Evolutionary conservation across 2,888 invertebrate species (phyloP).

Genomic region (Drosophila ustulata): DNA sequence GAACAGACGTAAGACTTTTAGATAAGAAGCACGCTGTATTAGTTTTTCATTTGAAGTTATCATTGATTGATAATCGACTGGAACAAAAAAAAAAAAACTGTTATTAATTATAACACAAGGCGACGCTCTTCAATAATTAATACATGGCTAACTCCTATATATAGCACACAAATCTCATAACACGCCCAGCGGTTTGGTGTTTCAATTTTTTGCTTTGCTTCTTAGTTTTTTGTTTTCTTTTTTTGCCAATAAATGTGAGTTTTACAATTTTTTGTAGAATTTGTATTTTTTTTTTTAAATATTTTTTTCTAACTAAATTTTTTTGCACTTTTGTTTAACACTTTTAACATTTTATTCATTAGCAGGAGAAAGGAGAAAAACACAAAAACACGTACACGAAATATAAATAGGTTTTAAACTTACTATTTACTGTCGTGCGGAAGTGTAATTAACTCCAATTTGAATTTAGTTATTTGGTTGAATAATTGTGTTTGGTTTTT

Average conservation of each 20-base stretch:
- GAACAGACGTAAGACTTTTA: constrained; percentile 48
- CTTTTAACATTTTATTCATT: constrained; percentile 25
- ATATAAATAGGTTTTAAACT: constrained; percentile 17
- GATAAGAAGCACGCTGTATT: constrained; percentile 48
- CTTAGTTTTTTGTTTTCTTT: background rate
- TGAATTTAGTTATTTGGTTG: constrained; percentile 20
- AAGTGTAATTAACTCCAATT: constrained; percentile 34
- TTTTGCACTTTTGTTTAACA: constrained; percentile 30
- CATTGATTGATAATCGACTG: constrained; percentile 32
- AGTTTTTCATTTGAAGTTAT: constrained; percentile 19
- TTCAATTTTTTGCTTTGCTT: constrained; percentile 9
- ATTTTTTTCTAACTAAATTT: constrained; percentile 47
- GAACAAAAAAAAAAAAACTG: constrained; percentile 11
- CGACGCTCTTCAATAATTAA: constrained; percentile 29
- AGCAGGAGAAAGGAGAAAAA: constrained; percentile 21
- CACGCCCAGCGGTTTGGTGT: constrained; percentile 40
- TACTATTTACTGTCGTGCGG: constrained; percentile 27
- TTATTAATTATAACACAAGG: constrained; percentile 24
- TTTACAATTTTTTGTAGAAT: constrained; percentile 16
- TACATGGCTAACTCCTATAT: constrained; percentile 18
- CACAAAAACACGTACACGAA: background rate
- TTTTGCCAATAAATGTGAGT: constrained; percentile 18
- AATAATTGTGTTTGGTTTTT: constrained; percentile 28
- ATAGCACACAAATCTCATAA: constrained; percentile 27
- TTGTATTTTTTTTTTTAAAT: constrained; percentile 6